Base-by-base conservation (phyloP, 2,888 invertebrate genomes). In the Polydrusus pterygomalis region DNA sequence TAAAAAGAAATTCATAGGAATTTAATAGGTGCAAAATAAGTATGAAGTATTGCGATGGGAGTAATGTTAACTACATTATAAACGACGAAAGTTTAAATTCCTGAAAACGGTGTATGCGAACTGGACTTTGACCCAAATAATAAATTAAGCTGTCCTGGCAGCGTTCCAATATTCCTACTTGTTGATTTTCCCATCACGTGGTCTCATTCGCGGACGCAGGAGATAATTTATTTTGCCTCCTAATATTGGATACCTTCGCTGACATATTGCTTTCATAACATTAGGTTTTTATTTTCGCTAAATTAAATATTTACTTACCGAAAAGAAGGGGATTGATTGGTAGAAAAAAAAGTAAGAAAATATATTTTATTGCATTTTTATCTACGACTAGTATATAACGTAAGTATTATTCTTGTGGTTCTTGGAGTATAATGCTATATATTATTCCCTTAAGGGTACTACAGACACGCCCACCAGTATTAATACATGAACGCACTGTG, bases 181-280 rank as follows among this genome's bases (percentile, higher is more conserved):
- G 79, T 79, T 79, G 79, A 76, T 56, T 77, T 77, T 79, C 73
- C 60, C 17, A 69, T 79, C 77, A 79, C 77, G 79, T 72, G 79
- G 10, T 18, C 10, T 51, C 63, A 63, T 63, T 25, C 25, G 11
- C 49, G 20, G 45, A 15, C 34, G 45, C 18, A 13, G 18, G 45
- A 18, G 2, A 43, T 25, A 20, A 43, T n/a, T 43, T 43, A n/a
- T n/a, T n/a, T 43, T 43, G 43, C 43, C 34, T 34, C 7, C 34
- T 34, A 34, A 10, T 34, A 34, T 34, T 43, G n/a, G 2, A 43
- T 43, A 43, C n/a, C 43, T 43, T n/a, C 13, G 43, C 2, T 43
- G n/a, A 43, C 43, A 43, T 43, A 43, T 43, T n/a, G 43, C 43
- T 13, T 13, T n/a, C 43, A 43, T 43, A 43, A n/a, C 3, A 13